A percentile compares a stretch with the other conserved stretches of the same genome.
Conservation (phyloP, 2,797 vertebrate species). For the Sarcoramphus papa region DNA sequence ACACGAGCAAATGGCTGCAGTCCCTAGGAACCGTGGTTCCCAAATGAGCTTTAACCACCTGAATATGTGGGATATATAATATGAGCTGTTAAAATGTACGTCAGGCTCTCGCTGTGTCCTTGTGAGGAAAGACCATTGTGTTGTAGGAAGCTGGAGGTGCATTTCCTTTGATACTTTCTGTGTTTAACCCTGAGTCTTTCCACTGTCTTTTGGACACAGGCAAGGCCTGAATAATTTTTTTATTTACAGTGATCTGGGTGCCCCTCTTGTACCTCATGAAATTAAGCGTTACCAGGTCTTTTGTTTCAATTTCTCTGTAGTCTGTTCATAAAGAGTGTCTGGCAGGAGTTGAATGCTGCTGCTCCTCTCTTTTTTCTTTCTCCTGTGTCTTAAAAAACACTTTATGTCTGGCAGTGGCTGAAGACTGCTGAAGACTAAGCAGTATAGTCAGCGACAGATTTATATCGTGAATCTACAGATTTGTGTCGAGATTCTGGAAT, state of each 20-base stretch:
- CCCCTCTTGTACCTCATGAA: neutral
- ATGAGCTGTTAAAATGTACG: accelerated
- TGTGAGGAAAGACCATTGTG: neutral
- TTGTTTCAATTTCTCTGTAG: neutral
- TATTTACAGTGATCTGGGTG: neutral
- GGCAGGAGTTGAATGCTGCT: neutral
- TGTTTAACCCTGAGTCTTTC: neutral
- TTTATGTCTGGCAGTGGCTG: neutral
- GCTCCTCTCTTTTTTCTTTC: neutral
- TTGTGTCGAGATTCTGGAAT: neutral
- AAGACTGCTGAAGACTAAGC: neutral
- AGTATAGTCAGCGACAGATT: neutral
- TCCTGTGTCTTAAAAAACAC: neutral
- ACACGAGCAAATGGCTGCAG: neutral
- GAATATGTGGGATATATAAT: neutral
- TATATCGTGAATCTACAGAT: neutral
- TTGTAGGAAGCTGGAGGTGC: neutral
- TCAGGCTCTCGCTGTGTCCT: neutral
- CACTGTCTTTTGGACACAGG: neutral
- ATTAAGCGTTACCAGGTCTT: neutral
- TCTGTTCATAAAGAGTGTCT: neutral
- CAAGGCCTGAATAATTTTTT: neutral
- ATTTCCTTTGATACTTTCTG: neutral
- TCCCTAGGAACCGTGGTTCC: neutral
- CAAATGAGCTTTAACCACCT: neutral